Base-by-base conservation (phyloP, 2,888 invertebrate species). In the Neria commutata region DNA sequence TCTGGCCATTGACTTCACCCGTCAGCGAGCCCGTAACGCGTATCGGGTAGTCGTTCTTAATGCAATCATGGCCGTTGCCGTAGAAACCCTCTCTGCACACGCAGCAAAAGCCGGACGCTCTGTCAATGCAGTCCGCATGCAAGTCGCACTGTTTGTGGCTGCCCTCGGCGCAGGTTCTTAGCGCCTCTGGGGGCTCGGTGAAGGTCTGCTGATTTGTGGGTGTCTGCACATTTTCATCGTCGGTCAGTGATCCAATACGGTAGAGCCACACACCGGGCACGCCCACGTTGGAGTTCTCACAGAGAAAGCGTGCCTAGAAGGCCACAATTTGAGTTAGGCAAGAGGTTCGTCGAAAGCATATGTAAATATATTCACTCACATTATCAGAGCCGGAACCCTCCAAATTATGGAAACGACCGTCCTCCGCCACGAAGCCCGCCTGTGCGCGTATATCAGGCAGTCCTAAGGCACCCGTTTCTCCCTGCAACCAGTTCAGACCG, bases 331-430 rank as follows among this genome's bases (percentile, higher is more conserved):
- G 26, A 19, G 24, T 16, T 42, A 33, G 4, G 45, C n/a, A n/a
- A n/a, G n/a, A n/a, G n/a, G n/a, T n/a, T n/a, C n/a, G n/a, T n/a
- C n/a, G n/a, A n/a, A n/a, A 51, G 25, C 37, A 14, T 29, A 16
- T 34, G 25, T 42, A 23, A 26, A 40, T 29, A 24, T 4, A 8
- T 16, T 51, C 14, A 29, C 72, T 73, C 87, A 90, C 81, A 81
- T 92, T 91, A 77, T 94, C 93, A n/a, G 92, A 93, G 45, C 96
- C 98, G 14, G 97, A 97, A 55, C 94, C 94, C 60, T 90, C 89
- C 19, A 98, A 84, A 2, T 87, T 86, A 72, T 87, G 89, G 56
- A 88, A 83, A 58, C 90, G 86, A 40, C 92, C 92, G 76, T 94
- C 93, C 62, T 91, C 91, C 1, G 93, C 87, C 64, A 94, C 88